Evolutionary conservation across 2,888 invertebrate species (phyloP), one percentile per base, ranked within the genome.

Genomic region (Dynastes grantii): DNA sequence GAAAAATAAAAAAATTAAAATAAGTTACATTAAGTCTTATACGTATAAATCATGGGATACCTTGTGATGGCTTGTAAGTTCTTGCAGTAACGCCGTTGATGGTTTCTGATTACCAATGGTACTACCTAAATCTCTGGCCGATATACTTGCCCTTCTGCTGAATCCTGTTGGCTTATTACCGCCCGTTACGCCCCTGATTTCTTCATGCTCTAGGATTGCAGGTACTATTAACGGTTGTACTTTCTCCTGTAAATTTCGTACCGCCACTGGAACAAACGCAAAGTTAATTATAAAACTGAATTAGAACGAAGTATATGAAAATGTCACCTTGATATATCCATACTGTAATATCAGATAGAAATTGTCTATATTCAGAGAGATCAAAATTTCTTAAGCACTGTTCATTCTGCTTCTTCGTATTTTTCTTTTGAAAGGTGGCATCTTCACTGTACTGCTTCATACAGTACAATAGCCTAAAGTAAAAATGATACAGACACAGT

Each of bases 371-470:
- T 89, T 98, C 98, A 0, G 95, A 95, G 13, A 98, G 91, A 90
- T 99, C 98, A 88, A 98, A 99, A 87, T 98, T 97, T 76, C 96
- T 81, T 73, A 89, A 82, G 84, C 97, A 96, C 87, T 98, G 98
- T 83, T 97, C 96, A 87, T 97, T 98, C 89, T 98, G 98, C 3
- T 94, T 93, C 1, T 94, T 93, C 0, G 97, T 96, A 88, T 98
- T 98, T 37, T 94, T 93, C 1, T 92, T 89, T 85, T 97, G 96
- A 90, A 97, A 98, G 9, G 94, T 92, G 80, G 92, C 92, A 83
- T 98, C 97, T 0, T 98, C 98, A 84, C 97, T 97, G 90, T 99
- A 99, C 88, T 99, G 99, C 80, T 98, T 97, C 82, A 99, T 91
- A 86, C 95, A 96, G 88, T 98, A 95, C 40, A 97, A 89, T 58